phyloP scores from a whole-genome alignment of 1,140 invertebrate genomes.

The Drosophila bifasciata region DNA sequence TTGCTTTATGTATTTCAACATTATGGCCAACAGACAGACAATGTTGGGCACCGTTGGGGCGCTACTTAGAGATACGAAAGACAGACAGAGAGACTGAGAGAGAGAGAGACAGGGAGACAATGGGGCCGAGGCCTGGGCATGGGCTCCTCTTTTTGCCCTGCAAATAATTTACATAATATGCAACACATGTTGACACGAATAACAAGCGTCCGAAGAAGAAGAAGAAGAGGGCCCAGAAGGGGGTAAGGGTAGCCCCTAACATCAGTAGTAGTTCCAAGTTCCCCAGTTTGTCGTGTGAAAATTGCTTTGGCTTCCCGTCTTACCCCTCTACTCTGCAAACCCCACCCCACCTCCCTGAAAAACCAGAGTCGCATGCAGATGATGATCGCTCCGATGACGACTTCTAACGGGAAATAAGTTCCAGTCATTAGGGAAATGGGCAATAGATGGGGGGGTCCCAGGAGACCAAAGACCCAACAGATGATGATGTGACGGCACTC shows the following conservation, averaged over 20 bases:
- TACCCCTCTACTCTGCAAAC: not conserved
- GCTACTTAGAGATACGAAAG: slow-evolving; percentile 50
- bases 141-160: slow-evolving; percentile 53
- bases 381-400: slow-evolving; percentile 19
- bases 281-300: slow-evolving; percentile 48
- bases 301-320: slow-evolving; percentile 29
- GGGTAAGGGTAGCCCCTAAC: not conserved
- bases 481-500: not conserved
- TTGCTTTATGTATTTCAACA: slow-evolving; percentile 81
- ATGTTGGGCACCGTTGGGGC: slow-evolving; percentile 53
- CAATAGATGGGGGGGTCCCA: not conserved
- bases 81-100: not conserved
- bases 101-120: slow-evolving; percentile 19
- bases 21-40: slow-evolving; percentile 43
- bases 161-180: slow-evolving; percentile 81
- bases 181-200: slow-evolving; percentile 79
- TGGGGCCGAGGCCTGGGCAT: slow-evolving; percentile 8
- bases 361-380: slow-evolving; percentile 18
- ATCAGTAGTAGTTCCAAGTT: not conserved
- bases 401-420: slow-evolving; percentile 40
- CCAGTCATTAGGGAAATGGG: slow-evolving; percentile 9
- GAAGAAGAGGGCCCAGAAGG: slow-evolving; percentile 8
- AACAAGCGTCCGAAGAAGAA: too few relatives aligned
- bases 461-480: not conserved
- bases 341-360: too few relatives aligned